Conservation (phyloP, 2,888 invertebrate species). For the Mactromeris polynyma region DNA sequence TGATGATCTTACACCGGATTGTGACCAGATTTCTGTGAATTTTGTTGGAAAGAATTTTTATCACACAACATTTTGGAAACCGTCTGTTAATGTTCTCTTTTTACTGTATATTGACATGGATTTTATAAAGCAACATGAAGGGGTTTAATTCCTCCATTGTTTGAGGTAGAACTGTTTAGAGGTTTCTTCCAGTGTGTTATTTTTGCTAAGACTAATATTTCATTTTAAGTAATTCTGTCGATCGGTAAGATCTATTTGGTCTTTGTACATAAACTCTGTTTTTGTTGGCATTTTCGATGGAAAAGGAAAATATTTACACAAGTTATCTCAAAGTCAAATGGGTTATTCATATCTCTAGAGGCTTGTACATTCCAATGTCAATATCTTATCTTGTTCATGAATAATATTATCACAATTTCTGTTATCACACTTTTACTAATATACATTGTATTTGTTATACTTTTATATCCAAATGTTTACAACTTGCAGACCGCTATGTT, state of each 20-base stretch:
- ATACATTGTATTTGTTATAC: not conserved
- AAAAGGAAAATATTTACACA: not conserved
- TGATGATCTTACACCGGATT: not conserved
- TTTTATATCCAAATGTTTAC: not conserved
- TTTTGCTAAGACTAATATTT: not conserved
- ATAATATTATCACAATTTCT: not conserved
- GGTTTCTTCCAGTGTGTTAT: no score
- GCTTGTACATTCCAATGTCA: not conserved
- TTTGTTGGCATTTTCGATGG: not conserved
- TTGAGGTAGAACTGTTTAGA: no score
- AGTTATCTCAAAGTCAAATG: not conserved
- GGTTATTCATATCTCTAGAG: constrained; percentile 12
- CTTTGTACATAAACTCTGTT: not conserved
- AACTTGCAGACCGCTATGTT: not conserved
- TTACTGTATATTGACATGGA: not conserved
- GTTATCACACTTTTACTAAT: not conserved
- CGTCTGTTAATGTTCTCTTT: not conserved
- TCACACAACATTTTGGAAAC: not conserved
- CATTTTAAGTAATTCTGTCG: not conserved
- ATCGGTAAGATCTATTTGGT: not conserved
- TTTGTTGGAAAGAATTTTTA: not conserved
- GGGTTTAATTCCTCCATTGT: not conserved
- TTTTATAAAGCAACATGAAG: not conserved
- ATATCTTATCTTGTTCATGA: not conserved
- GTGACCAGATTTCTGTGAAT: not conserved